These are phyloP conservation scores for Boulengeromyrus knoepffleri DNA, from an alignment of 2,113 vertebrate genomes.

Conservation along the genomic window DNA sequence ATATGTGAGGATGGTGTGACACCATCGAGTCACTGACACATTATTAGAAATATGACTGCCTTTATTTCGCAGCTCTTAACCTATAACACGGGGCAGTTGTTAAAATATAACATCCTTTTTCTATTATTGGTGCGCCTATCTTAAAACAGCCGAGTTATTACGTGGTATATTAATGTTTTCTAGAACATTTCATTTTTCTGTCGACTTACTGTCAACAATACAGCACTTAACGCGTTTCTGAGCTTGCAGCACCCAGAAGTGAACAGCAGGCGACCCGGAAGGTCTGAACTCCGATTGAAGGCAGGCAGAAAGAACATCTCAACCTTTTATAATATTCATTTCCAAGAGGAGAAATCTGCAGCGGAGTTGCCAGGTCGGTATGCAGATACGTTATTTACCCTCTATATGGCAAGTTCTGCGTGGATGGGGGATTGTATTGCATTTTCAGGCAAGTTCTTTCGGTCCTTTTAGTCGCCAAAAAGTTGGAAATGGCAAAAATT, in stretches of 20 bases:
- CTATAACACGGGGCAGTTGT: not conserved
- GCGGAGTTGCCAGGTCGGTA: slow-evolving; percentile 60
- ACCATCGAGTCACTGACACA: not conserved
- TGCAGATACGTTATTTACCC: slow-evolving; percentile 35
- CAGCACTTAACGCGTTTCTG: slow-evolving; percentile 22
- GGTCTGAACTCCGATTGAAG: slow-evolving; percentile 70
- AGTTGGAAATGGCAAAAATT: slow-evolving; percentile 54
- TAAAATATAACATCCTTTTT: not conserved
- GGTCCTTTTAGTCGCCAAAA: slow-evolving; percentile 48
- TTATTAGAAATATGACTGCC: not conserved
- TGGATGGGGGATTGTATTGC: slow-evolving; percentile 22
- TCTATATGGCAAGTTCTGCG: slow-evolving; percentile 23
- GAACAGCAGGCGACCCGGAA: slow-evolving; percentile 86
- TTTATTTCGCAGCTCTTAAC: not conserved
- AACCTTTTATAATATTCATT: slow-evolving; percentile 45
- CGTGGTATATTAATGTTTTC: not conserved
- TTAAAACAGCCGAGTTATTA: not conserved
- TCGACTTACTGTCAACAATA: slow-evolving; percentile 9
- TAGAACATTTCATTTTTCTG: slow-evolving; percentile 7
- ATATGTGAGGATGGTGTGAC: not conserved
- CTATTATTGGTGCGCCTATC: not conserved
- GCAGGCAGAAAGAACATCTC: slow-evolving; percentile 56
- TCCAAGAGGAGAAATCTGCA: slow-evolving; percentile 54
- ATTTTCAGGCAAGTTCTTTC: slow-evolving; percentile 21
- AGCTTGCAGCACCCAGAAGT: slow-evolving; percentile 78